A percentile compares a stretch with the other conserved stretches of the same genome.
These are phyloP conservation scores for Aethina tumida DNA, from an alignment of 1,140 invertebrate species.

Conservation along the genomic window DNA sequence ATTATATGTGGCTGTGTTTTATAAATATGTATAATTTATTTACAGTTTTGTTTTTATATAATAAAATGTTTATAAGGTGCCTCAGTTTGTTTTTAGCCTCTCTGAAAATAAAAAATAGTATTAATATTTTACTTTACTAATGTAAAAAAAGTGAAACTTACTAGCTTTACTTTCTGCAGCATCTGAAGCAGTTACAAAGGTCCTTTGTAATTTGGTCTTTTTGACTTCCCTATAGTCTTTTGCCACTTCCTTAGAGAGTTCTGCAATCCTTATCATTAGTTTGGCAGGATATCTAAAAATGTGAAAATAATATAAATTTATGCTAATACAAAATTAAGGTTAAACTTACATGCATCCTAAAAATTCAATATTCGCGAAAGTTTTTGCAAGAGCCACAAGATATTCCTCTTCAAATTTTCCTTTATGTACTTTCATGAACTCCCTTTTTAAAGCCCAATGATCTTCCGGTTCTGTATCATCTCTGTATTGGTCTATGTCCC, in stretches of 20 bases:
- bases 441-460: constrained; percentile 68
- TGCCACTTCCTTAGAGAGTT: constrained; percentile 58
- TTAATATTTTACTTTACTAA: too few relatives aligned
- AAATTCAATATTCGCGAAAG: constrained; percentile 74
- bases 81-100: constrained; percentile 1
- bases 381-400: constrained; percentile 68
- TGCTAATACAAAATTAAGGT: background rate
- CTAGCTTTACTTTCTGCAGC: constrained; percentile 44
- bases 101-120: constrained; percentile 2
- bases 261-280: constrained; percentile 66
- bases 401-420: constrained; percentile 60
- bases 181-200: constrained; percentile 52
- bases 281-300: constrained; percentile 47
- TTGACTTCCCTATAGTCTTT: constrained; percentile 44
- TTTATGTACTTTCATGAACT: constrained; percentile 63
- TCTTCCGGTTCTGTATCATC: constrained; percentile 65
- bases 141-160: constrained; percentile 20
- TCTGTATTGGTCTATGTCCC: constrained; percentile 55
- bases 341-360: constrained; percentile 62
- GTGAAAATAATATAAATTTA: background rate
- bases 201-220: constrained; percentile 48
- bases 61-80: too few relatives aligned
- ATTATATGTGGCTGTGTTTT: too few relatives aligned
- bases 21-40: background rate
- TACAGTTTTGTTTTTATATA: too few relatives aligned